Evolutionary conservation across 2,113 vertebrate genomes (phyloP).

Genomic region (Spea multiplicata): DNA sequence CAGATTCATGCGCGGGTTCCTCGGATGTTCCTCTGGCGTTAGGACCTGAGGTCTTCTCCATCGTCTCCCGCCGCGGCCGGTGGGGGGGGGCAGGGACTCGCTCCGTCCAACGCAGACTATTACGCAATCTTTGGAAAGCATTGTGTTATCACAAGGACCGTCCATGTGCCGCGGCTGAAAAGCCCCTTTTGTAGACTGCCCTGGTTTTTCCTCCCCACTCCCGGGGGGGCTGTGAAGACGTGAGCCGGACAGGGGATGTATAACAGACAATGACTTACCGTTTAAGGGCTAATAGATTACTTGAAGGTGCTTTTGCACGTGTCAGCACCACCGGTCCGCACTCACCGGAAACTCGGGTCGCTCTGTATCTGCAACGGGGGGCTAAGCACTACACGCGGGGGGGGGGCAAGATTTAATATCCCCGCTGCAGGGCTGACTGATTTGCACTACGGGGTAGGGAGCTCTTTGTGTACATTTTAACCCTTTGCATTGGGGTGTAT

Average conservation of each 20-base stretch:
- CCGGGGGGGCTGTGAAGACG: neutral
- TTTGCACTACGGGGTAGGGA: slow-evolving; percentile 24
- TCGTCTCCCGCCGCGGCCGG: neutral
- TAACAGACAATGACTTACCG: neutral
- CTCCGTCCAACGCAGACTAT: neutral
- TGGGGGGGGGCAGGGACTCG: neutral
- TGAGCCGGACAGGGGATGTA: neutral
- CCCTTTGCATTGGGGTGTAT: no score
- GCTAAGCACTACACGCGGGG: neutral
- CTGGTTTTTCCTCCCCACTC: neutral
- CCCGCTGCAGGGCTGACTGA: neutral
- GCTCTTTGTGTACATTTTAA: no score
- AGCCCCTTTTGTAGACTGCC: no score
- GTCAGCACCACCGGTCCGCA: neutral
- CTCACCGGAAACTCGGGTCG: neutral
- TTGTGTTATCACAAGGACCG: neutral
- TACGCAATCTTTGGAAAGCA: neutral
- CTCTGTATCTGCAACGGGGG: neutral
- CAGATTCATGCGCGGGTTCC: neutral
- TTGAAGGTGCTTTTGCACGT: no score
- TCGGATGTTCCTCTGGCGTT: neutral
- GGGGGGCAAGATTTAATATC: neutral
- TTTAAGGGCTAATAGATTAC: slow-evolving; percentile 7
- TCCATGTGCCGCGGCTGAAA: neutral
- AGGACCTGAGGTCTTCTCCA: neutral